These are phyloP conservation scores for Drosophila repleta DNA, from an alignment of 1,140 invertebrate genomes.

Conservation along the genomic window DNA sequence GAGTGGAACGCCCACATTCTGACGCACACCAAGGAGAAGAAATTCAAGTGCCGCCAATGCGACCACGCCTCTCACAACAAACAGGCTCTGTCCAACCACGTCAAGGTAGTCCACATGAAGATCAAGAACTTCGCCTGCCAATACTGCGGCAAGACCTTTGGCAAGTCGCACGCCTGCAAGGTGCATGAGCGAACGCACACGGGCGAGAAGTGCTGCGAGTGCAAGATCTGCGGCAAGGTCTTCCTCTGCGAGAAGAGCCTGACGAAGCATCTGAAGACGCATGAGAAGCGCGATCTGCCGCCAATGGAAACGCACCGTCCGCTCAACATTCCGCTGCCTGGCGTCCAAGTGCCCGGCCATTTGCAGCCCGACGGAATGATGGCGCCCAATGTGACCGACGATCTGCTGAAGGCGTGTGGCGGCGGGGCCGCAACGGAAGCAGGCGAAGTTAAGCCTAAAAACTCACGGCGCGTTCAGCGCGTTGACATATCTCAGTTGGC, in stretches of 20 bases:
- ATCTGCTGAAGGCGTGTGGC: constrained; percentile 70
- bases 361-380: constrained; percentile 48
- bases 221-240: constrained; percentile 79
- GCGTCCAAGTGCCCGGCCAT: constrained; percentile 32
- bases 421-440: constrained; percentile 56
- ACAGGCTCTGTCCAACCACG: constrained; percentile 72
- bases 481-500: constrained; percentile 76
- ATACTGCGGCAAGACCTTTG: constrained; percentile 81
- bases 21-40: constrained; percentile 80
- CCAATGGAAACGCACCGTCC: constrained; percentile 60
- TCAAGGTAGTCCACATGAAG: constrained; percentile 79
- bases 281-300: constrained; percentile 76
- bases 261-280: constrained; percentile 79
- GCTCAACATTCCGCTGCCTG: constrained; percentile 64
- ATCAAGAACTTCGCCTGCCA: constrained; percentile 81
- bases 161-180: constrained; percentile 79
- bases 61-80: constrained; percentile 79
- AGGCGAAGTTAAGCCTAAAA: constrained; percentile 57
- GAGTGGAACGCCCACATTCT: constrained; percentile 82
- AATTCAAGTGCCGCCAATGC: constrained; percentile 77
- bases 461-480: constrained; percentile 71
- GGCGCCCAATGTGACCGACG: constrained; percentile 55
- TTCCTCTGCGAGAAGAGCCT: constrained; percentile 79
- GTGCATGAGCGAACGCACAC: constrained; percentile 80
- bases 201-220: constrained; percentile 84